phyloP scores from a whole-genome alignment of 2,888 invertebrate genomes.

The Sicus ferrugineus region DNA sequence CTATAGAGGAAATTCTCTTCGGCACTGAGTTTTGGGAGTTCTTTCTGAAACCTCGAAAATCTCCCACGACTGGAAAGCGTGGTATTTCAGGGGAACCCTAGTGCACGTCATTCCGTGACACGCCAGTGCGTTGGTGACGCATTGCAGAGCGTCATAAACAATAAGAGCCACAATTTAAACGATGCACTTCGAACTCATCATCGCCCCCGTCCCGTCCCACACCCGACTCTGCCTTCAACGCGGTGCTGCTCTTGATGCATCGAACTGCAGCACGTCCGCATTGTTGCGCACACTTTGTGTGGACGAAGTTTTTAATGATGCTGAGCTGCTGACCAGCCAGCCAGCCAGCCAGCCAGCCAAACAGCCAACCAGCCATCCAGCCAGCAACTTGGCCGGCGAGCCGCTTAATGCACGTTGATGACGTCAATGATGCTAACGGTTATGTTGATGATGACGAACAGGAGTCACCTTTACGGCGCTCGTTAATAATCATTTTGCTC shows the following conservation, averaged over 20 bases:
- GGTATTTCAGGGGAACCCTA: too few species aligned
- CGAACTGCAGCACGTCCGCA: neutral
- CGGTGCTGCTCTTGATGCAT: neutral
- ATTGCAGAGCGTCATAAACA: slow-evolving; percentile 29
- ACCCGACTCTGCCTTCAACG: neutral
- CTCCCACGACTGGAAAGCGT: too few species aligned
- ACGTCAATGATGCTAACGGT: neutral
- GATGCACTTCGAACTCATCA: neutral
- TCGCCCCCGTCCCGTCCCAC: neutral
- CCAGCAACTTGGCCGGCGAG: neutral
- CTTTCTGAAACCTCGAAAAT: too few species aligned
- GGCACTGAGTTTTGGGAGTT: too few species aligned
- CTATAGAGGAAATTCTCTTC: too few species aligned
- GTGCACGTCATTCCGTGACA: neutral
- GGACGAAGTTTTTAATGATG: neutral
- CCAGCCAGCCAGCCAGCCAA: neutral
- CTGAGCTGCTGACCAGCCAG: too few species aligned
- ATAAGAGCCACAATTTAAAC: slow-evolving; percentile 27
- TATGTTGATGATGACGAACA: neutral
- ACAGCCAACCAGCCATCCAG: neutral
- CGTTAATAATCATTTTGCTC: slow-evolving; percentile 4
- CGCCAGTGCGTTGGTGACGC: slow-evolving; percentile 4
- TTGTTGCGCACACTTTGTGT: neutral
- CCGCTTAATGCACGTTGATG: neutral
- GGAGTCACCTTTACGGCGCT: neutral